These are phyloP conservation scores for Drosophila limbata DNA, from an alignment of 2,888 invertebrate species.

Conservation along the genomic window DNA sequence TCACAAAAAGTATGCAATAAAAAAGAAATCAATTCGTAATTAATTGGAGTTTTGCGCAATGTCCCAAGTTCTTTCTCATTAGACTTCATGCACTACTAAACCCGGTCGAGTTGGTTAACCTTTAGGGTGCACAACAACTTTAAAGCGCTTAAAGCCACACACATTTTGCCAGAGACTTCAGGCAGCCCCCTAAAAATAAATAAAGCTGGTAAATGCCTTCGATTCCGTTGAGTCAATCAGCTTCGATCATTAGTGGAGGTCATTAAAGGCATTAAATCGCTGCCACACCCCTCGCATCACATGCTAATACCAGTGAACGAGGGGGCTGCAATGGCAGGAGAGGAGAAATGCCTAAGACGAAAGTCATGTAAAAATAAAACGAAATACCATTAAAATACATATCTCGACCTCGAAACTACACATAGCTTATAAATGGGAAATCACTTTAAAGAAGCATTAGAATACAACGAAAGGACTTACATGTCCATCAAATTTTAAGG, in stretches of 20 bases:
- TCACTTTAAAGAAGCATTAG: conserved; percentile 13
- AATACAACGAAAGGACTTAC: conserved; percentile 4
- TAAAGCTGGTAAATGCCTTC: conserved; percentile 49
- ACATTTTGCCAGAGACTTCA: conserved; percentile 13
- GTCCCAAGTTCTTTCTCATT: background rate
- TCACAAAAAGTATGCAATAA: conserved; percentile 5
- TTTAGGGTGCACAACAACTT: background rate
- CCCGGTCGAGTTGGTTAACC: background rate
- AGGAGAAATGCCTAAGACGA: conserved; percentile 25
- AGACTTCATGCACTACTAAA: background rate
- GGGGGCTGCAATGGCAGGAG: conserved; percentile 14
- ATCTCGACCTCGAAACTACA: conserved; percentile 34
- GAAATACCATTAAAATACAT: conserved; percentile 43
- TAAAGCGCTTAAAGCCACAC: background rate
- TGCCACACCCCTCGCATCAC: conserved; percentile 42
- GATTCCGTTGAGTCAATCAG: conserved; percentile 71
- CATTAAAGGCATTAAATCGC: conserved; percentile 76
- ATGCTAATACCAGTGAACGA: conserved; percentile 29
- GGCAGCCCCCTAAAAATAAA: conserved; percentile 56
- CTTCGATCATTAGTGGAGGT: conserved; percentile 75
- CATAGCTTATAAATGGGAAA: conserved; percentile 14
- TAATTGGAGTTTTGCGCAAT: background rate
- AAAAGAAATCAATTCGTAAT: background rate
- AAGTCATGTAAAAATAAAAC: conserved; percentile 55
- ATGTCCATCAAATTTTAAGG: background rate